Percentiles rank a stretch among this genome's conserved stretches.
Conservation (phyloP, 2,113 vertebrate species). For the Furnarius figulus region DNA sequence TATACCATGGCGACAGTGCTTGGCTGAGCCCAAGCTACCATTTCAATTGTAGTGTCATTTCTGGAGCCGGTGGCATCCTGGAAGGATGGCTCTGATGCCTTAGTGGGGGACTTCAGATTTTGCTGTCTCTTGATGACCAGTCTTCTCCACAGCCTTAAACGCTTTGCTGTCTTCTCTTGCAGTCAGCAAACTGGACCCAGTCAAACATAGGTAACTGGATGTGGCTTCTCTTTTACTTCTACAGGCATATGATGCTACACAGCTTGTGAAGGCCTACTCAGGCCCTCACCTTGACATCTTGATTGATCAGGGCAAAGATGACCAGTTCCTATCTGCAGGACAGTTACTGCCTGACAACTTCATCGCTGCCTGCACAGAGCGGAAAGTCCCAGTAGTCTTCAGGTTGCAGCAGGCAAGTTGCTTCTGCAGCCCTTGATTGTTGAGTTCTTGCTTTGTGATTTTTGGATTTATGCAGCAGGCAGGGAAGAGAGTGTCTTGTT, state of each 20-base stretch:
- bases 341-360: slow-evolving; percentile 95
- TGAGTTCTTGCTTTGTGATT: not conserved
- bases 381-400: slow-evolving; percentile 90
- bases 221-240: not conserved
- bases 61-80: not conserved
- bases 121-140: not conserved
- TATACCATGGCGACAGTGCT: not conserved
- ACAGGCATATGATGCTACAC: slow-evolving; percentile 89
- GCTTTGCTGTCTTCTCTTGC: not conserved
- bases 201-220: fast-evolving
- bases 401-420: slow-evolving; percentile 89
- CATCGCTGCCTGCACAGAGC: slow-evolving; percentile 89
- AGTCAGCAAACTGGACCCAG: not conserved
- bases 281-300: slow-evolving; percentile 89
- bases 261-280: slow-evolving; percentile 82
- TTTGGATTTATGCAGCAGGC: not conserved
- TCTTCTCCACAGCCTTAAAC: not conserved
- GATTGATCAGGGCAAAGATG: slow-evolving; percentile 94
- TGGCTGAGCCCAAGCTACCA: not conserved
- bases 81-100: not conserved
- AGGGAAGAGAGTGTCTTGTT: not conserved
- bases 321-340: slow-evolving; percentile 90
- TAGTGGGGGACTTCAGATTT: not conserved
- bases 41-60: not conserved
- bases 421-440: not conserved